Conservation (phyloP, 2,113 vertebrate genomes). For the Vicugna pacos region DNA sequence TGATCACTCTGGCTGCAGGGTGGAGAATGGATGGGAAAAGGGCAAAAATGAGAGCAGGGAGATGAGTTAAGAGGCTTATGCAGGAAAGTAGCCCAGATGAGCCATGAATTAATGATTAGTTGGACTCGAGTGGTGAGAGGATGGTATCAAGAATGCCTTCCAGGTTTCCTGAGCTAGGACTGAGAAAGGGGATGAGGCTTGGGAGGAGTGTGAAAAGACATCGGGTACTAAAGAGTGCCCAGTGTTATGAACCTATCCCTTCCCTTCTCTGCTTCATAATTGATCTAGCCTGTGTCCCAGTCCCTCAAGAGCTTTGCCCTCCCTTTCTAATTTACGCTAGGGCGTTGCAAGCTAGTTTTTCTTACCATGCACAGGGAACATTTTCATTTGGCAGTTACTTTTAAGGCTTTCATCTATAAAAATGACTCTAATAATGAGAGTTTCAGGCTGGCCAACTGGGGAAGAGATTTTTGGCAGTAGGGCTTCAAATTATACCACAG, state of each 20-base stretch:
- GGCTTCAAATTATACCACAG: background rate
- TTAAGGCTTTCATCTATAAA: conserved; percentile 55
- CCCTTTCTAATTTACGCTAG: conserved; percentile 23
- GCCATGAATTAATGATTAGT: conserved; percentile 1
- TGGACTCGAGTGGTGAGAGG: background rate
- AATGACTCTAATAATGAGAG: conserved; percentile 60
- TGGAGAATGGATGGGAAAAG: background rate
- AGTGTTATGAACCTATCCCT: background rate
- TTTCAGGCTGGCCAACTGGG: conserved; percentile 27
- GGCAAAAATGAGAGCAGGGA: background rate
- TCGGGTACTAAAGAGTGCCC: background rate
- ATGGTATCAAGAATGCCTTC: background rate
- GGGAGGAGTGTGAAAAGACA: background rate
- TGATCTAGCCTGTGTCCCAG: background rate
- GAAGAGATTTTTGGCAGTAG: conserved; percentile 53
- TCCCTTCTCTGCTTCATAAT: background rate
- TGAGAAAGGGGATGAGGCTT: background rate
- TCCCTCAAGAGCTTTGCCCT: background rate
- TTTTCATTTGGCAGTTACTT: conserved; percentile 50
- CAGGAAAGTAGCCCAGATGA: background rate
- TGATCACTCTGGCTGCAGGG: background rate
- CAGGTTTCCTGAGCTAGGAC: conserved; percentile 13
- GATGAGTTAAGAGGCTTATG: background rate
- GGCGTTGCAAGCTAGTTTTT: background rate
- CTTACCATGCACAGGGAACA: background rate